Evolutionary conservation across 2,888 invertebrate species (phyloP).

Genomic region (Pterobdella sp.): DNA sequence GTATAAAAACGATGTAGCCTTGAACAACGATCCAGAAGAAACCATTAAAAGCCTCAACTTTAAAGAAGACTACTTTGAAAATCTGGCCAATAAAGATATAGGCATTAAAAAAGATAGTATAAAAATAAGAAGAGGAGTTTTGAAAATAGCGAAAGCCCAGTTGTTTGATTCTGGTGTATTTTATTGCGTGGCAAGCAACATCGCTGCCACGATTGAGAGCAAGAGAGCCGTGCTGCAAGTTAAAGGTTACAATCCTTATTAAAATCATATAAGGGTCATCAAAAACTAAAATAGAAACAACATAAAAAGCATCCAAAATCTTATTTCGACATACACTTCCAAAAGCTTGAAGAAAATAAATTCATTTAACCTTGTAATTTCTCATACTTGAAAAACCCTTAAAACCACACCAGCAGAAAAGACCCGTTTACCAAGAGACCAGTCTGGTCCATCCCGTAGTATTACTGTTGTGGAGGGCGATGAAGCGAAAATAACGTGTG

Average conservation of each 20-base stretch:
- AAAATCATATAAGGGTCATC: too few relatives aligned
- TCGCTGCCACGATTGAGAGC: constrained; percentile 78
- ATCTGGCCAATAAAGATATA: neutral
- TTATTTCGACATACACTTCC: neutral
- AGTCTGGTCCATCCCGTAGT: neutral
- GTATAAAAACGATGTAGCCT: constrained; percentile 15
- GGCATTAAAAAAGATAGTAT: neutral
- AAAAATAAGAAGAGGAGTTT: neutral
- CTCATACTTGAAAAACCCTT: neutral
- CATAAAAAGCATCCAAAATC: neutral
- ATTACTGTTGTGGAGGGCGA: constrained; percentile 32
- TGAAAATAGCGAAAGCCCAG: constrained; percentile 11
- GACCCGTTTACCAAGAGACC: neutral
- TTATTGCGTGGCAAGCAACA: constrained; percentile 81
- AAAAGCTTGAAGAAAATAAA: neutral
- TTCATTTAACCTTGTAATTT: neutral
- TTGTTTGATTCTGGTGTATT: constrained; percentile 74
- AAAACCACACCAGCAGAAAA: neutral
- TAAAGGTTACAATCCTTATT: too few relatives aligned
- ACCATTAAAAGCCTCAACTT: neutral
- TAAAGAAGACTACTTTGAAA: neutral
- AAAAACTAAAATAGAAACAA: too few relatives aligned
- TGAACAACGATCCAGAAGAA: neutral
- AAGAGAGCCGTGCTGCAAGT: constrained; percentile 51
- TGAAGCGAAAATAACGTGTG: constrained; percentile 36